Evolutionary conservation across 2,888 invertebrate genomes (phyloP), one percentile per base, ranked within the genome.

Genomic region (Meghimatium bilineatum): DNA sequence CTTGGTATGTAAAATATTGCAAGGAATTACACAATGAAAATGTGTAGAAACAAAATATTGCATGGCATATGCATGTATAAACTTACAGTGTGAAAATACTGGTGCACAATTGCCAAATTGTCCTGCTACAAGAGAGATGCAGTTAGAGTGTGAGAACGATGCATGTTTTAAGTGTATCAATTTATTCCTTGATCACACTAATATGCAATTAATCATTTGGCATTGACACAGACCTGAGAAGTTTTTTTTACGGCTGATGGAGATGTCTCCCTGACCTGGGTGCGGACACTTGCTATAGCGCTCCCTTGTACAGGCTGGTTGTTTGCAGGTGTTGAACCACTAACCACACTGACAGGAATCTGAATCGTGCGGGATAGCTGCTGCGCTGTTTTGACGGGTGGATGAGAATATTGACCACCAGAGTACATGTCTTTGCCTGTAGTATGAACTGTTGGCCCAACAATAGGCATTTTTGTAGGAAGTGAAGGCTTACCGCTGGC

Each of bases 201-300:
- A 17, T 5, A n/a, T 63, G 67, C 26, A 66, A 34, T 44, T 44
- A 71, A 63, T 91, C 89, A 92, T 88, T 92, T 92, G 85, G 91
- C 91, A 89, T 91, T 91, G 83, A 92, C 91, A 91, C 91, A 91
- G 91, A 92, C 91, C 90, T 91, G 91, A 66, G 91, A 88, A 49
- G 90, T 90, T 88, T 91, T 91, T 87, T 90, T 87, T 60, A 91
- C 87, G 34, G 91, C 87, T 17, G 91, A 89, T 36, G 91, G 89
- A n/a, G 91, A 89, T 72, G 88, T 90, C 81, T 91, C 91, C 71
- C 88, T 86, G 32, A 87, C 87, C 74, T 88, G 87, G 66, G 89
- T 86, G 56, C 88, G 87, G 75, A 86, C 85, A 74, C 88, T 86
- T 26, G 86, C 80, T n/a, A 88, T 74, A n/a, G 79, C 82, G 29